Base-by-base conservation (phyloP, 2,888 invertebrate genomes). In the Pseudanteris insignis region DNA sequence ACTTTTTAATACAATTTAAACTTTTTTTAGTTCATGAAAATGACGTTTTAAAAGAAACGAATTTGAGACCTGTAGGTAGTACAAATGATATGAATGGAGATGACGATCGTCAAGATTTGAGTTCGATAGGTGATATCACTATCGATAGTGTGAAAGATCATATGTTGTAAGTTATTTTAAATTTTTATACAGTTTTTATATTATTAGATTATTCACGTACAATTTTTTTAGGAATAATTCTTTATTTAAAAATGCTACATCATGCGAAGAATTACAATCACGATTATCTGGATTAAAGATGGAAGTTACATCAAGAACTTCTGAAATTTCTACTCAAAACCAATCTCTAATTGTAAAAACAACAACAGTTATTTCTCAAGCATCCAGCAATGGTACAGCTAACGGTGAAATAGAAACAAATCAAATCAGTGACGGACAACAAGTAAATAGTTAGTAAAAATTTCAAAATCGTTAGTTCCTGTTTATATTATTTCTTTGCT, bases 61-160 rank as follows among this genome's bases (percentile, higher is more conserved):
- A 74, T 11, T 64, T 79, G 21, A 72, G 71, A 70, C 75, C 77
- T 0, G 70, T 74, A 9, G 71, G 70, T 2, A 79, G 79, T 41
- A 69, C 72, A 34, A 76, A 63, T 33, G 79, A 78, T 26, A 79
- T 83, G 54, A 83, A 83, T 63, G 83, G 84, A 24, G 82, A 81
- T 6, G 81, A 80, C 18, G 83, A 83, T 66, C 81, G 81, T 63
- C 82, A 82, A 70, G 82, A 83, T 68, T 67, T 77, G 46, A 88
- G 86, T 71, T 88, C 87, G 28, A 84, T 88, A 59, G 94, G 90
- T 9, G 95, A 95, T 81, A 94, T 96, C 76, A 96, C 96, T 2
- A 91, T 95, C 65, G 96, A 96, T 84, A 95, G 94, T 18, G 93
- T 96, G 38, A 89, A 92, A 66, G 94, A 94, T 81, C 94, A 95